phyloP scores from a whole-genome alignment of 2,888 invertebrate genomes.

The Anagyrus pseudococci region DNA sequence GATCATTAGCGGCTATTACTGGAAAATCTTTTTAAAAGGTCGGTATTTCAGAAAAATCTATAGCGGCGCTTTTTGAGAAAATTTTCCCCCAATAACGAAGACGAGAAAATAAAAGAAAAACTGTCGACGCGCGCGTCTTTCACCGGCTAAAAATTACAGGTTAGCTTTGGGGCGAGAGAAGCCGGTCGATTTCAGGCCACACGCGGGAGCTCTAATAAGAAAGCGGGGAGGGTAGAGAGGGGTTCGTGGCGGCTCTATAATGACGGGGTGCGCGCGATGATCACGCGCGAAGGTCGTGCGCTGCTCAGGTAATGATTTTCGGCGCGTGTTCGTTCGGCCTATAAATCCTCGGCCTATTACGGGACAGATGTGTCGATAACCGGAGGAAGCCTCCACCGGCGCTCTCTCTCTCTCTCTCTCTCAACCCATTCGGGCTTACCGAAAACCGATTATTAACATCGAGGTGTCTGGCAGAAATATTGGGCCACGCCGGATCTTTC shows the following conservation, averaged over 20 bases:
- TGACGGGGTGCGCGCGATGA: conserved; percentile 30
- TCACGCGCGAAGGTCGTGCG: conserved; percentile 36
- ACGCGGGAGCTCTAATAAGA: conserved; percentile 33
- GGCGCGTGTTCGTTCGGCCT: conserved; percentile 52
- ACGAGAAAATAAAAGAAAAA: neutral
- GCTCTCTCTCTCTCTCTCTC: too few species aligned
- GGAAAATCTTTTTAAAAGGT: too few species aligned
- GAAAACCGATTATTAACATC: conserved; percentile 30
- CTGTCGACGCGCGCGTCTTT: neutral
- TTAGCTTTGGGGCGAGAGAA: neutral
- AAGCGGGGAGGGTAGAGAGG: too few species aligned
- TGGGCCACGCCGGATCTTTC: conserved; percentile 7
- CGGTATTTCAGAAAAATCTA: too few species aligned
- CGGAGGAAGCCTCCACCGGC: conserved; percentile 43
- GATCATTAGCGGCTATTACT: too few species aligned
- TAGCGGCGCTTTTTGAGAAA: neutral
- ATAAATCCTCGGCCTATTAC: conserved; percentile 57
- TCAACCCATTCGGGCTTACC: conserved; percentile 39
- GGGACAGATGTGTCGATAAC: conserved; percentile 58
- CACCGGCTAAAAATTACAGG: neutral
- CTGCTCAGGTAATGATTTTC: conserved; percentile 50
- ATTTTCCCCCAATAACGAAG: neutral
- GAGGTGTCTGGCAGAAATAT: conserved; percentile 26
- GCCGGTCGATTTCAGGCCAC: conserved; percentile 10
- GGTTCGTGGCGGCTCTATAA: conserved; percentile 21